Conservation (phyloP, 2,888 invertebrate species). For the Thera obeliscata region DNA sequence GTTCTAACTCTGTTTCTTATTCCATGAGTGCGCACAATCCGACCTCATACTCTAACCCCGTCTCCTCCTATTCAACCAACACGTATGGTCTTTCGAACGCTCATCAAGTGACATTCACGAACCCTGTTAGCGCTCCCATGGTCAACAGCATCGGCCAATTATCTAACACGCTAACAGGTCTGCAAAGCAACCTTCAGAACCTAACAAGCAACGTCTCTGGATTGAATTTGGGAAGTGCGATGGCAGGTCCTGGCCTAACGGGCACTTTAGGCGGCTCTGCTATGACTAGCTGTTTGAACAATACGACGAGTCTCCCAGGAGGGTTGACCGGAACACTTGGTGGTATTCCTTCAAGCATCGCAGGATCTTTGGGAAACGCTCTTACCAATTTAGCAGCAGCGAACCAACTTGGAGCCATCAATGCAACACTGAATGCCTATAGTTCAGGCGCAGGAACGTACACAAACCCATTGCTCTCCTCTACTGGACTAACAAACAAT, state of each 20-base stretch:
- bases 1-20: constrained; percentile 79
- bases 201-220: constrained; percentile 74
- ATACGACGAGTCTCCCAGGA: constrained; percentile 73
- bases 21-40: constrained; percentile 82
- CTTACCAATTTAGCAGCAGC: constrained; percentile 72
- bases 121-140: constrained; percentile 78
- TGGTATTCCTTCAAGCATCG: constrained; percentile 73
- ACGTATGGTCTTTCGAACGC: constrained; percentile 77
- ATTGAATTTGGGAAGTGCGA: constrained; percentile 71
- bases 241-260: constrained; percentile 76
- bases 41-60: constrained; percentile 81
- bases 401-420: constrained; percentile 72
- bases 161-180: constrained; percentile 76
- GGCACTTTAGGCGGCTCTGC: constrained; percentile 80
- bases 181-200: constrained; percentile 79
- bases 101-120: constrained; percentile 81
- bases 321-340: constrained; percentile 73
- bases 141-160: constrained; percentile 81
- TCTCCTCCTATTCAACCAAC: constrained; percentile 77
- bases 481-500: constrained; percentile 84
- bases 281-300: constrained; percentile 74
- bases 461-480: constrained; percentile 86
- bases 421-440: constrained; percentile 72
- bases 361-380: constrained; percentile 74
- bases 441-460: constrained; percentile 82